A percentile compares a stretch with the other conserved stretches of the same genome.
phyloP scores from a whole-genome alignment of 2,113 vertebrate genomes.

The Paratilapia polleni region DNA sequence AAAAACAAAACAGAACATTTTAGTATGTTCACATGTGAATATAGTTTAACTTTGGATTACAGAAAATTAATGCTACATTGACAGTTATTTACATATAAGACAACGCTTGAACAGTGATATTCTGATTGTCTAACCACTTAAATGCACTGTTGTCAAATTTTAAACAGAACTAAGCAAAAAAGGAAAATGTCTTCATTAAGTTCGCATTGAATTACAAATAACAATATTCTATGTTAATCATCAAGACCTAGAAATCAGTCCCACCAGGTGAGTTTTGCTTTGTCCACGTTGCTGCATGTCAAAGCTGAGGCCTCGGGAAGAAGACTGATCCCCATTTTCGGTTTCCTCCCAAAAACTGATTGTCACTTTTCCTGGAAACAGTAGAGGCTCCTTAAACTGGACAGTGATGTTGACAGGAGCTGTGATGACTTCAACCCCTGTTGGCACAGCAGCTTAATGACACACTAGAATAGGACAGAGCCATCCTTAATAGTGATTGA shows the following conservation, averaged over 20 bases:
- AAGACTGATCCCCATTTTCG: not conserved
- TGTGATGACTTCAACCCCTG: slow-evolving; percentile 69
- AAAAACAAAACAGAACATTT: too few relatives aligned
- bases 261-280: slow-evolving; percentile 39
- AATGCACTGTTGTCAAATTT: not conserved
- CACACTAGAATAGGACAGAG: not conserved
- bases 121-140: not conserved
- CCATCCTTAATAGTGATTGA: not conserved
- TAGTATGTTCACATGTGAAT: too few relatives aligned
- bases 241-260: slow-evolving; percentile 54
- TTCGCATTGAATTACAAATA: not conserved
- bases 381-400: slow-evolving; percentile 58
- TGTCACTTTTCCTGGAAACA: slow-evolving; percentile 34
- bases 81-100: too few relatives aligned
- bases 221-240: not conserved
- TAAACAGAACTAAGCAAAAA: not conserved
- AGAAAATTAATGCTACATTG: too few relatives aligned
- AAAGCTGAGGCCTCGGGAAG: slow-evolving; percentile 47
- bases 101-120: too few relatives aligned
- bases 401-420: slow-evolving; percentile 63
- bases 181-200: not conserved
- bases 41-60: too few relatives aligned
- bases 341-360: slow-evolving; percentile 63
- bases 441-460: not conserved
- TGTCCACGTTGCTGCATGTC: slow-evolving; percentile 45